These are phyloP conservation scores for Tenrec ecaudatus DNA, from an alignment of 2,113 vertebrate species.

Conservation along the genomic window DNA sequence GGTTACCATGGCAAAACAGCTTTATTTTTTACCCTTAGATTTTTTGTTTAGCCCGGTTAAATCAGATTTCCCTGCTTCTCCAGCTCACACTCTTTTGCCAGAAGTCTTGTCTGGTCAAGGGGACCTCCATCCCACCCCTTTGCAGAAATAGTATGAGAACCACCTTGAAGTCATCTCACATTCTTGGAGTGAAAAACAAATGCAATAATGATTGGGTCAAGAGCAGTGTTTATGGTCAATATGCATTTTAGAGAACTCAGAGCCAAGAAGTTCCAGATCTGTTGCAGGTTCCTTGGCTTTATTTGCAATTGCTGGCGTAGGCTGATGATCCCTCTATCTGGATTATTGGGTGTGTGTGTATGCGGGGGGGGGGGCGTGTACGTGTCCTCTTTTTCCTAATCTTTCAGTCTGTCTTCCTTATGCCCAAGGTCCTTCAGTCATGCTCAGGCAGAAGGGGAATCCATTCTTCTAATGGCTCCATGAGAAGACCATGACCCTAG, in stretches of 20 bases:
- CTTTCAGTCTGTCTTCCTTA: not conserved
- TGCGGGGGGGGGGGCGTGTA: not conserved
- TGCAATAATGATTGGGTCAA: accelerated
- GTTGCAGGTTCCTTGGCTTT: not conserved
- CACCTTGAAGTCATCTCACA: too few relatives aligned
- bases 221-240: not conserved
- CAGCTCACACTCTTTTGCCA: not conserved
- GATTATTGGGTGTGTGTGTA: not conserved
- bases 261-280: not conserved
- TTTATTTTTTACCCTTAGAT: conserved; percentile 47
- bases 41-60: conserved; percentile 46
- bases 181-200: not conserved
- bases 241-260: not conserved
- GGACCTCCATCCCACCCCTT: not conserved
- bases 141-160: not conserved
- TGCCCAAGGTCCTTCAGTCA: not conserved
- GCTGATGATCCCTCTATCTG: not conserved
- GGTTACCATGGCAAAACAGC: conserved; percentile 71
- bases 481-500: not conserved
- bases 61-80: conserved; percentile 12
- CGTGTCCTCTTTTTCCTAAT: not conserved
- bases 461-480: not conserved
- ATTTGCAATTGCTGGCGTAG: accelerated
- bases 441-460: not conserved
- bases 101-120: not conserved